Evolutionary conservation across 2,888 invertebrate genomes (phyloP).

Genomic region (Apotomis turbidana): DNA sequence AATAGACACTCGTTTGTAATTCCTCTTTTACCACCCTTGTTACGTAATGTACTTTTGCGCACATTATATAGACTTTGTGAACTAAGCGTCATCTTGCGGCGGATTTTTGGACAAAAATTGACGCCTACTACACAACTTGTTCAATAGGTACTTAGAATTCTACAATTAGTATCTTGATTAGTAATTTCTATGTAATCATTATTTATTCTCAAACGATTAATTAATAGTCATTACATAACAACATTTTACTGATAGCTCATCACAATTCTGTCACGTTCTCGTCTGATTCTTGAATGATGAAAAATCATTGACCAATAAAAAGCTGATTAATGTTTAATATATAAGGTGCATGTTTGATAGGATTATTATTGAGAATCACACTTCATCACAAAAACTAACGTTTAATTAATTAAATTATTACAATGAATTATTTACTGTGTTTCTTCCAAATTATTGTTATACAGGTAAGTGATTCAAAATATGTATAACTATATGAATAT

Average conservation of each 20-base stretch:
- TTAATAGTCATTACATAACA: slow-evolving; percentile 14
- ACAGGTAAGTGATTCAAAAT: slow-evolving; percentile 12
- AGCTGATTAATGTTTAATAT: slow-evolving; percentile 14
- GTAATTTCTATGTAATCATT: neutral
- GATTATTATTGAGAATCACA: slow-evolving; percentile 3
- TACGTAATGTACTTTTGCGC: no score
- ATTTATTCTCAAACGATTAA: slow-evolving; percentile 2
- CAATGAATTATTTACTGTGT: slow-evolving; percentile 31
- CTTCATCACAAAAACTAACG: neutral
- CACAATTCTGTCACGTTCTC: slow-evolving; percentile 16
- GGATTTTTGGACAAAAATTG: no score
- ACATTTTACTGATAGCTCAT: slow-evolving; percentile 8
- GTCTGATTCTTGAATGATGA: slow-evolving; percentile 13
- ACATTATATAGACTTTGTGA: no score
- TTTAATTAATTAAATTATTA: neutral
- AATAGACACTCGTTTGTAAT: no score
- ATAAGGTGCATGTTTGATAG: slow-evolving; percentile 11
- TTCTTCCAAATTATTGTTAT: slow-evolving; percentile 19
- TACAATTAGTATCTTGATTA: no score
- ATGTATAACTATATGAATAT: neutral
- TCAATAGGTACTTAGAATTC: no score
- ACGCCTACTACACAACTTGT: no score
- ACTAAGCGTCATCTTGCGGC: no score
- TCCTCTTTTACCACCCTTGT: no score
- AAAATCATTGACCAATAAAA: slow-evolving; percentile 4